These are phyloP conservation scores for Lepeophtheirus nordmannii DNA, from an alignment of 2,888 invertebrate species.

Conservation along the genomic window DNA sequence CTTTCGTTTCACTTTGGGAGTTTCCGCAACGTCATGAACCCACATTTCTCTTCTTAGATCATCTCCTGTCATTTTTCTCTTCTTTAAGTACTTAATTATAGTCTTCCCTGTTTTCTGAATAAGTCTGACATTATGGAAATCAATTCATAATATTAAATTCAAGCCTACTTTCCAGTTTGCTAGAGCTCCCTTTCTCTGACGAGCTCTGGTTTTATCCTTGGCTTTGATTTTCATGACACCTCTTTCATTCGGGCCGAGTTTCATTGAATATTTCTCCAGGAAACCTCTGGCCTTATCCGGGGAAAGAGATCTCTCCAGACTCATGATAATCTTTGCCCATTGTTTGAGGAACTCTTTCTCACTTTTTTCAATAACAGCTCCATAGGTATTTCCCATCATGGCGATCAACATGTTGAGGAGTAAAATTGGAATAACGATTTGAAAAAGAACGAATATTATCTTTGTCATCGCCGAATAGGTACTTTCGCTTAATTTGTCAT, in stretches of 20 bases:
- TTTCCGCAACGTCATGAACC: conserved; percentile 25
- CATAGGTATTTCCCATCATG: conserved; percentile 99
- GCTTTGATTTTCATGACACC: conserved; percentile 97
- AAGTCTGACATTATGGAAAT: neutral
- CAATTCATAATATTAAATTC: neutral
- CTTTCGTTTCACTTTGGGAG: conserved; percentile 21
- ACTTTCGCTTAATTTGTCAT: conserved; percentile 72
- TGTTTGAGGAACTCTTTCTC: conserved; percentile 97
- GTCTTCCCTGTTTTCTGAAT: conserved; percentile 25
- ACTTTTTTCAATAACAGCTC: conserved; percentile 90
- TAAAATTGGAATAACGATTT: conserved; percentile 92
- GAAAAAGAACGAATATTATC: conserved; percentile 89
- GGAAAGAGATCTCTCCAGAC: conserved; percentile 80
- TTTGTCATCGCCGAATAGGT: conserved; percentile 83
- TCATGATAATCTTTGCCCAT: conserved; percentile 98
- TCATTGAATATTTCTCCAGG: conserved; percentile 86
- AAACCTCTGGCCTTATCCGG: conserved; percentile 76
- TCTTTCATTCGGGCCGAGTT: conserved; percentile 64
- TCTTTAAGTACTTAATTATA: conserved; percentile 24
- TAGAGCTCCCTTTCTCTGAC: conserved; percentile 86
- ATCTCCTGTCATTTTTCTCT: conserved; percentile 24
- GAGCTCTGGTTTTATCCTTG: conserved; percentile 85
- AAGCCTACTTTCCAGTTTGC: conserved; percentile 80
- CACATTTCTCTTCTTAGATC: conserved; percentile 24
- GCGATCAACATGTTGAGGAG: conserved; percentile 95